Base-by-base conservation (phyloP, 2,113 vertebrate genomes). In the Cacatua alba region DNA sequence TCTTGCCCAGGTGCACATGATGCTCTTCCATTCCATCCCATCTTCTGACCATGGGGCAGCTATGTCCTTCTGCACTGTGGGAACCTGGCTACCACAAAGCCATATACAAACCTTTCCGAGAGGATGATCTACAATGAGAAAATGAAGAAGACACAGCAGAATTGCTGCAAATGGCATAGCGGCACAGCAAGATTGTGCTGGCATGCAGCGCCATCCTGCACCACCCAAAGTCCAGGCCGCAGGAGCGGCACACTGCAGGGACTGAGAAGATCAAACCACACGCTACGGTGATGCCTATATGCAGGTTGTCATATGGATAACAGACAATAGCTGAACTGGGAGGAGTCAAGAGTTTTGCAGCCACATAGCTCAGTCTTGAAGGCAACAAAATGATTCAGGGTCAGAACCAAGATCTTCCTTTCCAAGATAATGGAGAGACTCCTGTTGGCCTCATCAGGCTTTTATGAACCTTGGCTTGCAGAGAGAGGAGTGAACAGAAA, bases 101-200 rank as follows among this genome's bases (percentile, higher is more conserved):
- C 9, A 0, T 12, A 29, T 9, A 33, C 7, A 63, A 91, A 67
- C 25, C 29, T 72, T 57, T 29, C 75, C 63, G 75, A 4, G 26
- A 68, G 46, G 33, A 26, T 57, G 46, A 23, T 31, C 29, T 29
- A 10, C 12, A 29, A 48, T 37, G 20, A 77, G 18, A 79, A 86
- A 69, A 79, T 48, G 9, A 72, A 90, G 65, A 78, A 86, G 52
- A 46, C 11, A 17, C 28, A 52, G 35, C 37, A 35, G 64, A 39
- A 51, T 41, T 33, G 41, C 41, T 86, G 65, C 43, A 70, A 70
- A 80, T 23, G 74, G 25, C 29, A 57, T 37, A 12, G 52, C 25
- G 41, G 46, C 41, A 62, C 31, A 49, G 35, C 0, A 0, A 49
- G 51, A 16, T 11, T 4, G 0, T 18, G 18, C 3, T 0, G 1